phyloP scores from a whole-genome alignment of 1,140 invertebrate genomes.

The Stratiolaelaps scimitus region DNA sequence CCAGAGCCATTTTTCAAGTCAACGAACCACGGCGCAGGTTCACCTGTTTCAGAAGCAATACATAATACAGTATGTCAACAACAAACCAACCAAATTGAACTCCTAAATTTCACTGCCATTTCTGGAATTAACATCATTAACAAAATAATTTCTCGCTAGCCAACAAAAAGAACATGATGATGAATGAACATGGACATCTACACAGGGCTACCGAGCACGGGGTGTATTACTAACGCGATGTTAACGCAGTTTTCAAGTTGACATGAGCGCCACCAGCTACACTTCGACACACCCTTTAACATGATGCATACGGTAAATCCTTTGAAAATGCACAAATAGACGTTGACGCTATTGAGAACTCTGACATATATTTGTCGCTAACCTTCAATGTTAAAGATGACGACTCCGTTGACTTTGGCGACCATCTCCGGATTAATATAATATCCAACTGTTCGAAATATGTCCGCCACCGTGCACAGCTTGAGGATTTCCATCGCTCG shows the following conservation, averaged over 20 bases:
- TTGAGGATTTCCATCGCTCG: conserved; percentile 7
- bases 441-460: conserved; percentile 22
- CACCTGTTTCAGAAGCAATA: neutral
- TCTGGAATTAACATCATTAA: neutral
- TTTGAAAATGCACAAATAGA: neutral
- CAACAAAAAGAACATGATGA: neutral
- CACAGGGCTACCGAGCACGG: neutral
- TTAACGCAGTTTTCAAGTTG: neutral
- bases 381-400: conserved; percentile 26
- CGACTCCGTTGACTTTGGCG: conserved; percentile 21
- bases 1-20: conserved; percentile 11
- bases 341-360: neutral
- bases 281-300: neutral
- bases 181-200: too few relatives aligned
- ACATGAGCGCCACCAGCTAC: neutral
- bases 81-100: neutral
- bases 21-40: conserved; percentile 22
- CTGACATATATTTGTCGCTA: conserved; percentile 4
- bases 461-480: conserved; percentile 19
- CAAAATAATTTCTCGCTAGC: neutral
- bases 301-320: neutral
- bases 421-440: conserved; percentile 27
- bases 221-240: neutral
- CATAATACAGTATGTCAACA: neutral
- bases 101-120: neutral